Evolutionary conservation across 1,140 invertebrate species (phyloP).

Genomic region (Drosophila yakuba): DNA sequence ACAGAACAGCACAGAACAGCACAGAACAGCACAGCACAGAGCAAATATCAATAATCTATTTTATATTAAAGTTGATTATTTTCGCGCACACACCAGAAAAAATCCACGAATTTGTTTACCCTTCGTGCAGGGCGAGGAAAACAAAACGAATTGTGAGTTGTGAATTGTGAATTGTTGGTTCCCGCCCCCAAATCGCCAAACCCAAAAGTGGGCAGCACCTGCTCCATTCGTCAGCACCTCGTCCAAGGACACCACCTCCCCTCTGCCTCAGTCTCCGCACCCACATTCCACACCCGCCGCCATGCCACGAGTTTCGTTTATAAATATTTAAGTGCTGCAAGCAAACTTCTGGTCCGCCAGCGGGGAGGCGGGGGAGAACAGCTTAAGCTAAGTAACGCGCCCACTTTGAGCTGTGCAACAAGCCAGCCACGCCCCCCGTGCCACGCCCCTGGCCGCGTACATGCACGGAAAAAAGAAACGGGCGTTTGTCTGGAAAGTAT

Average conservation of each 20-base stretch:
- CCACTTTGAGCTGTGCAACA: slow-evolving; percentile 29
- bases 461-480: neutral
- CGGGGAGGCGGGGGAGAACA: slow-evolving; percentile 18
- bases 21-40: neutral
- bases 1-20: no score
- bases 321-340: slow-evolving; percentile 66
- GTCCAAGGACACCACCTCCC: slow-evolving; percentile 5
- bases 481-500: no score
- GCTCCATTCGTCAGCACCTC: slow-evolving; percentile 39
- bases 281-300: neutral
- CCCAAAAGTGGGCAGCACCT: slow-evolving; percentile 21
- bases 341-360: slow-evolving; percentile 43
- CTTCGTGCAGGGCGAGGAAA: slow-evolving; percentile 15
- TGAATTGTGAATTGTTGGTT: slow-evolving; percentile 9
- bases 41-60: slow-evolving; percentile 56
- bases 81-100: slow-evolving; percentile 7
- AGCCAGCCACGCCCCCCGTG: slow-evolving; percentile 17
- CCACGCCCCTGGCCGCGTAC: neutral
- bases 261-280: no score
- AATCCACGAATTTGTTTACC: slow-evolving; percentile 38
- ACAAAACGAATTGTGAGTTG: slow-evolving; percentile 43
- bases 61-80: slow-evolving; percentile 60
- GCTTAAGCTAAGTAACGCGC: slow-evolving; percentile 57
- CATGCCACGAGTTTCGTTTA: slow-evolving; percentile 41
- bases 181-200: slow-evolving; percentile 12